A percentile compares a stretch with the other conserved stretches of the same genome.
These are phyloP conservation scores for Chelon auratus DNA, from an alignment of 2,797 vertebrate species.

Conservation along the genomic window DNA sequence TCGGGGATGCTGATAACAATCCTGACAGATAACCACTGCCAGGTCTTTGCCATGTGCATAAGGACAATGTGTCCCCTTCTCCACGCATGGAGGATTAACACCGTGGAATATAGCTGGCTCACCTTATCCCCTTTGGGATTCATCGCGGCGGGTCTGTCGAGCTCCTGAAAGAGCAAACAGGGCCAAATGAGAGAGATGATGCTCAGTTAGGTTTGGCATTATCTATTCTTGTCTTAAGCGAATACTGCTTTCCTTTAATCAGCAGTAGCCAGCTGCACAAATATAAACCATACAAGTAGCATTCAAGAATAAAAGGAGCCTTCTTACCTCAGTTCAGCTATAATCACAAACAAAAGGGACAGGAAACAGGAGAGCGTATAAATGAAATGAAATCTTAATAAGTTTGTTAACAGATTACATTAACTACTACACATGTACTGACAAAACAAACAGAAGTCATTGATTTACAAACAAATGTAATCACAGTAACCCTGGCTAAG, in stretches of 20 bases:
- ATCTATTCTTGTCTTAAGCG: neutral
- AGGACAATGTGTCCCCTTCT: constrained; percentile 66
- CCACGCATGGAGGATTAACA: constrained; percentile 68
- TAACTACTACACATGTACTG: constrained; percentile 5
- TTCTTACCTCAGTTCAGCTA: constrained; percentile 59
- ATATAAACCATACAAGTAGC: neutral
- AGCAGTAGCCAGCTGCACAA: neutral
- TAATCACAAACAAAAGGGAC: constrained; percentile 31
- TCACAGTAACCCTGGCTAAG: neutral
- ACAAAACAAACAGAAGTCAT: neutral
- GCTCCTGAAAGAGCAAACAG: constrained; percentile 62
- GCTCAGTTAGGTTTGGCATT: neutral
- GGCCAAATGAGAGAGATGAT: constrained; percentile 21
- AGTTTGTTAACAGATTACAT: constrained; percentile 10
- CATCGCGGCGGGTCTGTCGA: constrained; percentile 55
- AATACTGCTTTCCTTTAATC: constrained; percentile 6
- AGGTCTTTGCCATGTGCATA: constrained; percentile 54
- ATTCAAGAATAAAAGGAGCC: neutral
- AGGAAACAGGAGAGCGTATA: constrained; percentile 20
- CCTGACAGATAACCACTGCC: constrained; percentile 60
- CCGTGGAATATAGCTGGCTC: constrained; percentile 58
- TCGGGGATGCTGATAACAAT: constrained; percentile 74
- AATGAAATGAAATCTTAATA: constrained; percentile 3
- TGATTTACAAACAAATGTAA: constrained; percentile 7
- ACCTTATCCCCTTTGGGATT: constrained; percentile 82